Base-by-base conservation (phyloP, 2,888 invertebrate species). In the Sesia apiformis region DNA sequence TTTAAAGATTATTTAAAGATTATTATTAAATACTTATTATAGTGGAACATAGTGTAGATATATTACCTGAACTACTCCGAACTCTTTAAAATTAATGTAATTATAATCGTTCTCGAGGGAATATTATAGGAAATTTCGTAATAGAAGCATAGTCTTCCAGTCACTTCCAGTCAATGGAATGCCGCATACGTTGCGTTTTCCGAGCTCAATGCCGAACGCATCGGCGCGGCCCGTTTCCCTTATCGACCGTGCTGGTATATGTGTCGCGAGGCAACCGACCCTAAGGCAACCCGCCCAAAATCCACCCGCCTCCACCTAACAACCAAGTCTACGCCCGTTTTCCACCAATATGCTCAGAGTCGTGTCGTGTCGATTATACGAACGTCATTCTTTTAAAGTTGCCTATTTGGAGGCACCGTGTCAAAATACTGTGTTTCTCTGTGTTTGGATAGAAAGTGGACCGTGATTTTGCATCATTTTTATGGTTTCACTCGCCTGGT, bases 211-310 rank as follows among this genome's bases (percentile, higher is more conserved):
- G 65, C 63, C 64, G 75, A 84, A 79, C 86, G 87, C 85, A 88
- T 84, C 79, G 78, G 68, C 72, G 63, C 71, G 61, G 72, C 72
- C 77, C 73, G 81, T 72, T 72, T 73, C 69, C 75, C 71, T 71
- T 86, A 88, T 87, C 86, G 87, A 88, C 84, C 89, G 78, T 63
- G 65, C 74, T 70, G 74, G 73, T 84, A 84, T 84, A 77, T 84
- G 76, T 84, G 84, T 80, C 85, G 84, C 76, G 70, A 65, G 72
- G 75, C 75, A 59, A 61, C 74, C 70, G 66, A 67, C 67, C 62
- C 66, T 54, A 57, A 42, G 41, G 60, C 60, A 42, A 40, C 63
- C 65, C 58, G 53, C 61, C 57, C 54, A 8, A 52, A 58, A 61
- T 53, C 56, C 60, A 60, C 54, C 60, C 64, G 64, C 39, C 63